Evolutionary conservation across 2,797 vertebrate genomes (phyloP).

Genomic region (Borostomias antarcticus): DNA sequence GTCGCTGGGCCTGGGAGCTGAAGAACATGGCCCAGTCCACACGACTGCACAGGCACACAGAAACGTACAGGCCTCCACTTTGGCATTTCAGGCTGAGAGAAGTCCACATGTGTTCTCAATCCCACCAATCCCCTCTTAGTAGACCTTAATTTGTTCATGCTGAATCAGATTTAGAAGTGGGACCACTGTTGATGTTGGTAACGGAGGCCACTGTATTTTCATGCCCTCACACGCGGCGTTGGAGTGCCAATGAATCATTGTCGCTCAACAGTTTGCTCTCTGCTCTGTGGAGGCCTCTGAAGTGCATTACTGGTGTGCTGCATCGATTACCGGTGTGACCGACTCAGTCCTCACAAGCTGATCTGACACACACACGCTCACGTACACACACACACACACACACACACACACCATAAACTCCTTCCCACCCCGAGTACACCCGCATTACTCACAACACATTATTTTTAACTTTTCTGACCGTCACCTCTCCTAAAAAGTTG

Average conservation of each 20-base stretch:
- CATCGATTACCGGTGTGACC: background rate
- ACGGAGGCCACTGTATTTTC: background rate
- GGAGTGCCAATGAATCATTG: conserved; percentile 8
- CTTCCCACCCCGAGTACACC: no score
- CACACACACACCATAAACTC: no score
- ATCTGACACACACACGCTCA: background rate
- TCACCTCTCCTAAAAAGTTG: background rate
- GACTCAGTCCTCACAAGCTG: background rate
- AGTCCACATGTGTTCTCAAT: conserved; percentile 51
- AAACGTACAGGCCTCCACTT: conserved; percentile 2
- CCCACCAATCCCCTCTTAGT: conserved; percentile 45
- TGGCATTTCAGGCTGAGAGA: conserved; percentile 31
- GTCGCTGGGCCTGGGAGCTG: conserved; percentile 29
- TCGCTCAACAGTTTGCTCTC: background rate
- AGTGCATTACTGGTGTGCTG: background rate
- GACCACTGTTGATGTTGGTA: background rate
- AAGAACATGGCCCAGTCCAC: conserved; percentile 47
- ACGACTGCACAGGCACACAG: conserved; percentile 31
- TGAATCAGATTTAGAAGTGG: conserved; percentile 28
- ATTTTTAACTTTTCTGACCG: conserved; percentile 9
- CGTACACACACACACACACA: no score
- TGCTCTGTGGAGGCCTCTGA: background rate
- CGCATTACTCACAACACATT: conserved; percentile 14
- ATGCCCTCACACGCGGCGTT: background rate
- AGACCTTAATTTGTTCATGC: conserved; percentile 52